Evolutionary conservation across 2,797 vertebrate species (phyloP), one percentile per base, ranked within the genome.

Genomic region (Epinephelus malabaricus): DNA sequence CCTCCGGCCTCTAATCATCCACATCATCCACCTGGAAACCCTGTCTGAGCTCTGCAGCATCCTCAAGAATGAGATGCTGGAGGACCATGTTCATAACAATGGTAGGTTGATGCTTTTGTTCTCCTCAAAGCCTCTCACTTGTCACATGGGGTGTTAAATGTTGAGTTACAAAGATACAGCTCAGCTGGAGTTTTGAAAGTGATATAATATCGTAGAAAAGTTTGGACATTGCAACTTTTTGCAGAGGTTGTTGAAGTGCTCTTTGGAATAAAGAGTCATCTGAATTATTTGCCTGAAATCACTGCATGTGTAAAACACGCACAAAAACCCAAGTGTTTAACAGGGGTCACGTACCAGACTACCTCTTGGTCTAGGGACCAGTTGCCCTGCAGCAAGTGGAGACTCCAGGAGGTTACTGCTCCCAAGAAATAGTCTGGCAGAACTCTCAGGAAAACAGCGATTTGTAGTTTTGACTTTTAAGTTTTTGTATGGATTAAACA

Each of bases 11-110:
- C 90, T 99, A 83, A 99, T 99, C 88, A 99, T 99, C 92, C 98
- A 99, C 70, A 96, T 99, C 84, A 96, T 98, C 88, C 98, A 99
- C 91, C 94, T 99, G 92, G 98, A 99, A 93, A 99, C 98, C 0
- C 94, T 99, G 23, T 98, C 98, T 0, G 98, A 99, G 90, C 98
- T 99, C 87, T 99, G 98, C 27, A 96, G 98, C 55, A 99, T 99
- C 90, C 96, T 99, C 55, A 99, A 99, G 95, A 99, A 98, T 27
- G 98, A 99, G 92, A 99, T 99, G 96, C 95, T 99, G 82, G 98
- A 99, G 86, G 98, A 99, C 86, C 98, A 99, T 2, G 97, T 98
- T n/a, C 97, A 97, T 58, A 98, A 98, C 88, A 99, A 99, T 40
- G 95, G 98, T 98, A 94, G 18, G 87, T 75, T 13, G 2, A 1